phyloP scores from a whole-genome alignment of 2,113 vertebrate genomes.

The Dinomys branickii region DNA sequence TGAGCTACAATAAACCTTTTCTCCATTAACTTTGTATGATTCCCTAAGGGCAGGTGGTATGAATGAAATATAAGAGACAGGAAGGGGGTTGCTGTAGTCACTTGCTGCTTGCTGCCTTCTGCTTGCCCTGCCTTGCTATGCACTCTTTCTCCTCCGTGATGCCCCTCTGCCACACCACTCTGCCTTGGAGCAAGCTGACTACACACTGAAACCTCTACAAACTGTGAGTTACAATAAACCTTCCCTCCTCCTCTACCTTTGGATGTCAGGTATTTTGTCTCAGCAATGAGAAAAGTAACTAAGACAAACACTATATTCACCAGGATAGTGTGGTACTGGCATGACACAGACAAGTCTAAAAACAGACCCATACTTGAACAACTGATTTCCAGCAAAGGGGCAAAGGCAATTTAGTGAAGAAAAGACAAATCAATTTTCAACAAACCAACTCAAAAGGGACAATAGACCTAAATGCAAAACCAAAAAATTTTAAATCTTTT shows the following conservation, averaged over 20 bases:
- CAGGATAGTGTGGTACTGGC: neutral
- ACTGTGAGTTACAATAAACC: neutral
- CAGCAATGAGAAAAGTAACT: neutral
- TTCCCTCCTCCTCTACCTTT: neutral
- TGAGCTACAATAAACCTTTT: neutral
- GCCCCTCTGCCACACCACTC: neutral
- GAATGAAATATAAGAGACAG: neutral
- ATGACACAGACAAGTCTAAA: neutral
- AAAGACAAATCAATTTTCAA: neutral
- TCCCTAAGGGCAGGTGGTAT: neutral
- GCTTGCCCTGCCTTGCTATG: neutral
- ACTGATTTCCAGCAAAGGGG: conserved; percentile 36
- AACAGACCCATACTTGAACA: neutral
- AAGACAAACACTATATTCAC: neutral
- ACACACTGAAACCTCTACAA: neutral
- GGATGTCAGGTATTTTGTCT: neutral
- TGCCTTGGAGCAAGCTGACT: neutral
- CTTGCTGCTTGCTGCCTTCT: neutral
- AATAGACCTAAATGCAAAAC: conserved; percentile 14
- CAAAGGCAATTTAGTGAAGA: conserved; percentile 49
- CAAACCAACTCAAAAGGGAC: conserved; percentile 35
- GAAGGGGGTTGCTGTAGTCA: neutral
- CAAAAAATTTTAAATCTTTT: conserved; percentile 33
- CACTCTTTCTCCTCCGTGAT: neutral
- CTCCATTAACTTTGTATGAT: neutral